These are phyloP conservation scores for Heptranchias perlo DNA, from an alignment of 2,113 vertebrate genomes.

Conservation along the genomic window DNA sequence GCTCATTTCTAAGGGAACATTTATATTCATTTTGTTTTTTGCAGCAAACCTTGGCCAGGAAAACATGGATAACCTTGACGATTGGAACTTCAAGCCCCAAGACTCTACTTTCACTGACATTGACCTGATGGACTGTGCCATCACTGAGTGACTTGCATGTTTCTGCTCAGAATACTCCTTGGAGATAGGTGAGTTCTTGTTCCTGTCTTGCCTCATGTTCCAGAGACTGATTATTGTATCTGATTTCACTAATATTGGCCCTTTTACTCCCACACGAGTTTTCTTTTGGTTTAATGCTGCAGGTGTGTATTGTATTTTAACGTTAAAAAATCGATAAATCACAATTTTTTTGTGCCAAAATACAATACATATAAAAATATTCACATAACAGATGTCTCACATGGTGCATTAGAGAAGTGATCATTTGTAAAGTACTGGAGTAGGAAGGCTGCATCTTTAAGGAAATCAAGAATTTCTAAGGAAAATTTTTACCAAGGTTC, in stretches of 20 bases:
- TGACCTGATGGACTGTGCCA: background rate
- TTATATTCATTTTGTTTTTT: background rate
- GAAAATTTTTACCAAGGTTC: background rate
- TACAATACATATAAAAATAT: background rate
- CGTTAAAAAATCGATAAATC: background rate
- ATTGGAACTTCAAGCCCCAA: background rate
- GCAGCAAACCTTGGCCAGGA: background rate
- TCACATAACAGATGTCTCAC: background rate
- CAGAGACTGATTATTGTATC: background rate
- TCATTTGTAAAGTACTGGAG: background rate
- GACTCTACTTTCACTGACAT: background rate
- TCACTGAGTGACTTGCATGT: background rate
- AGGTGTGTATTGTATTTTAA: background rate
- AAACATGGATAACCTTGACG: background rate
- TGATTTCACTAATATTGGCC: background rate
- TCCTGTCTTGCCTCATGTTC: background rate
- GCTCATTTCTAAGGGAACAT: background rate
- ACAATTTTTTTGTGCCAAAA: too few relatives aligned
- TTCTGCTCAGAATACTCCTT: background rate
- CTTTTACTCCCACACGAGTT: background rate
- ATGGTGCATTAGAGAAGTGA: background rate
- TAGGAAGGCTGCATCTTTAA: background rate
- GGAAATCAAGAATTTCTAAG: background rate
- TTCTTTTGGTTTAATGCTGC: background rate
- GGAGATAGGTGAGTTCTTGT: background rate